Base-by-base conservation (phyloP, 2,888 invertebrate genomes). In the Acleris sparsana region DNA sequence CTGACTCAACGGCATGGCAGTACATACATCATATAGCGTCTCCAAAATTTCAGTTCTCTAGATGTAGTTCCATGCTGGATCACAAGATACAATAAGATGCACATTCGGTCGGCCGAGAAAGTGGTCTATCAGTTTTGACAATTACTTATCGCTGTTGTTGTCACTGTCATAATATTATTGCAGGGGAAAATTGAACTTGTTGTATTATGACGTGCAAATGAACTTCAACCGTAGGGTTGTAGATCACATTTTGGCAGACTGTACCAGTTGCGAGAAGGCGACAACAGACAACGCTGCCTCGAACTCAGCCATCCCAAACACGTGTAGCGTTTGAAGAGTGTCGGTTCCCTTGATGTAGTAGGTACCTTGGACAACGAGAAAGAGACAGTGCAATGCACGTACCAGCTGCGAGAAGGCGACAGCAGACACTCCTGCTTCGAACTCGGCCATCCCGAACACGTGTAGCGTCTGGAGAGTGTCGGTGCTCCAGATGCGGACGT, bases 401-500 rank as follows among this genome's bases (percentile, higher is more conserved):
- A 97, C 97, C 90, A 97, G 88, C 82, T 97, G 97, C 0, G 97
- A 97, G 86, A 98, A 98, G 0, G 97, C 97, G 2, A 98, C 95
- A 0, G 97, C 97, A 0, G 97, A 94, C 0, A 98, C 97, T 0
- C 97, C 97, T 60, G 96, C 94, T 78, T 97, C 97, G 80, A 98
- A 95, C 84, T 97, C 97, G 0, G 97, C 97, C 95, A 97, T 96
- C 5, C 98, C 98, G 80, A 98, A 97, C 33, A 98, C 97, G 80
- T 97, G 97, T 49, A 97, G 93, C 0, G 98, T 98, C 84, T 97
- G 96, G 71, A 98, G 87, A 1, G 97, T 96, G 85, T 97, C 96
- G 0, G 97, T 97, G 81, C 97, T 97, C 98, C 98, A 98, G 74
- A 98, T 97, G 64, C 98, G 94, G 18, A 98, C 97, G 80, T 98